Percentiles rank a stretch among this genome's conserved stretches.
These are phyloP conservation scores for Cairina moschata DNA, from an alignment of 2,113 vertebrate species.

Conservation along the genomic window DNA sequence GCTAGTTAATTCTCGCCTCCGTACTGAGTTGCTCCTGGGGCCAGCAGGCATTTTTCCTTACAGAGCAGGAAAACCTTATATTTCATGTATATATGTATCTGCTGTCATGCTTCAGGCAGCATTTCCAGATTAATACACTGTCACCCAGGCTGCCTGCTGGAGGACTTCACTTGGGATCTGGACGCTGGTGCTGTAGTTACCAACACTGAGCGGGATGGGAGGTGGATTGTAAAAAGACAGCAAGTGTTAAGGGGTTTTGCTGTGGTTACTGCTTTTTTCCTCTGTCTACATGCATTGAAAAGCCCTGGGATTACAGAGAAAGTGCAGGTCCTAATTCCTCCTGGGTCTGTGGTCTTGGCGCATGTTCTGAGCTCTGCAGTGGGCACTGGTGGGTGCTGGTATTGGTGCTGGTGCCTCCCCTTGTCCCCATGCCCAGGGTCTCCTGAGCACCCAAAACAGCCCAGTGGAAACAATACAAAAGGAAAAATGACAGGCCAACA, in stretches of 20 bases:
- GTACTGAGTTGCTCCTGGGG: neutral
- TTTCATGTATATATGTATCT: neutral
- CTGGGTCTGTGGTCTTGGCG: neutral
- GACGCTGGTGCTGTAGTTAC: neutral
- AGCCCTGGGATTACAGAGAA: neutral
- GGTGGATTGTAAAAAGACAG: neutral
- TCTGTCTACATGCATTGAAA: neutral
- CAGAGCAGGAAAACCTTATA: neutral
- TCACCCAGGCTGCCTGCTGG: neutral
- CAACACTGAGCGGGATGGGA: no score
- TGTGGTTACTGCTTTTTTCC: neutral
- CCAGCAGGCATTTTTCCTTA: conserved; percentile 17
- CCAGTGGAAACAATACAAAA: no score
- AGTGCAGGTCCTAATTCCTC: neutral
- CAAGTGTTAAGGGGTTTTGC: no score
- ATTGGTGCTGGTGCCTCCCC: neutral
- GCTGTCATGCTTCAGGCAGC: neutral
- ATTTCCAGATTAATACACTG: neutral
- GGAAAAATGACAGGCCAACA: no score
- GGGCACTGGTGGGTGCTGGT: neutral
- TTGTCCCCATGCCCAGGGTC: no score
- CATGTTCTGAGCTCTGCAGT: neutral
- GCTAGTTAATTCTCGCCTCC: conserved; percentile 56
- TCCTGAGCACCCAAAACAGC: no score
- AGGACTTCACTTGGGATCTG: neutral